Evolutionary conservation across 2,113 vertebrate genomes (phyloP).

Genomic region (Xenus cinereus): DNA sequence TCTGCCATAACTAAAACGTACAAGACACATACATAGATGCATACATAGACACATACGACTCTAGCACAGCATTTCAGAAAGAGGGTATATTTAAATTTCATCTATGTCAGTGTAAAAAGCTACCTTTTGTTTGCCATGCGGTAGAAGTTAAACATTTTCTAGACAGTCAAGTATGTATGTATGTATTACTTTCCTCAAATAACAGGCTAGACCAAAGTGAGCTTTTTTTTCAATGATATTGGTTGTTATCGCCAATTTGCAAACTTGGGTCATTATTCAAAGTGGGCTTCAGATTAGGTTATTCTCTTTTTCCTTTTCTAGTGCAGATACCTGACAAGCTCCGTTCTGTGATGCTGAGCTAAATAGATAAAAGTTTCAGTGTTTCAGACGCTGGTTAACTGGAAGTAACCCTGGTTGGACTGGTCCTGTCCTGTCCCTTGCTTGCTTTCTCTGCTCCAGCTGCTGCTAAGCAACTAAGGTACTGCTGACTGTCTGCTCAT

Average conservation of each 20-base stretch:
- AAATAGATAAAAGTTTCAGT: background rate
- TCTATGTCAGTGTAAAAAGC: fast-evolving
- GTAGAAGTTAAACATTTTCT: background rate
- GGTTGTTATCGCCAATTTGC: background rate
- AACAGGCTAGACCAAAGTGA: background rate
- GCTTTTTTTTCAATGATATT: fast-evolving
- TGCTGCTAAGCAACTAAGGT: background rate
- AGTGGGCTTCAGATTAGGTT: background rate
- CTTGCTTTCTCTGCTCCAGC: background rate
- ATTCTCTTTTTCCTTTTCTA: background rate
- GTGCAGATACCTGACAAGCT: background rate
- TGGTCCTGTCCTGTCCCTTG: background rate
- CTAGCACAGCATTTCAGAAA: background rate
- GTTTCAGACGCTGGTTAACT: background rate
- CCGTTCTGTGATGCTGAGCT: background rate
- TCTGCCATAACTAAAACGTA: background rate
- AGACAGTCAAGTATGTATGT: fast-evolving
- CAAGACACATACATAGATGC: background rate
- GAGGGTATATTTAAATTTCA: background rate
- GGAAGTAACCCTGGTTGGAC: background rate
- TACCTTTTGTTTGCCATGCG: background rate
- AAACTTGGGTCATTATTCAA: background rate
- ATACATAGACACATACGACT: fast-evolving
- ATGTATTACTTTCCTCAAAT: background rate
- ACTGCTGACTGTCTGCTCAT: background rate